Base-by-base conservation (phyloP, 2,888 invertebrate species). In the Byasa hedistus region DNA sequence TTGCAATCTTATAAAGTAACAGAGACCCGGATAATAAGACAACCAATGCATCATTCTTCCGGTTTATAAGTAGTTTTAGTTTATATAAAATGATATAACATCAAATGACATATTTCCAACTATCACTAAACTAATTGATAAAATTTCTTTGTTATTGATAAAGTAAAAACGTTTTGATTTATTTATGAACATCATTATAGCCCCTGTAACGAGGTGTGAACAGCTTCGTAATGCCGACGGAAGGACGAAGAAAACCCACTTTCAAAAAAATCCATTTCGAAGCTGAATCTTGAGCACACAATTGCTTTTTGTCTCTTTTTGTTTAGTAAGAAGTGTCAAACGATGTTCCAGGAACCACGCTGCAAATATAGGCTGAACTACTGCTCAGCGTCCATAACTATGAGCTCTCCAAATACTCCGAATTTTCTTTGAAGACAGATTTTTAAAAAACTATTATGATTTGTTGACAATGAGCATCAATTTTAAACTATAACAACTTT, bases 321-420 rank as follows among this genome's bases (percentile, higher is more conserved):
- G 51, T 68, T 57, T 61, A 52, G 52, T 61, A 19, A 61, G 55
- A 68, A 69, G 68, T 65, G 61, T 69, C 63, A 64, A 65, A 58
- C 67, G 71, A 66, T 72, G 75, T 83, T 82, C 79, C 78, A 76
- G 80, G 79, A 83, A 83, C 76, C 68, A 71, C 69, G 66, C 39
- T 51, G 70, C 71, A 73, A 77, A 78, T 63, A 79, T 78, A 74
- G 75, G 75, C 75, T 73, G 71, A 74, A 72, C 74, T 74, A 75
- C 73, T 59, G 10, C 8, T 10, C 32, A 8, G 32, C 8, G 32
- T 10, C 32, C 32, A 32, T 32, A 10, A 32, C 32, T 32, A 36
- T 61, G 48, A 8, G 55, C 24, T 56, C 60, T 22, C 32, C 51
- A 56, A 60, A 57, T 36, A 22, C n/a, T 52, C 21, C 52, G 2